Conservation (phyloP, 2,888 invertebrate genomes). For the Noctuana brunneofusca region DNA sequence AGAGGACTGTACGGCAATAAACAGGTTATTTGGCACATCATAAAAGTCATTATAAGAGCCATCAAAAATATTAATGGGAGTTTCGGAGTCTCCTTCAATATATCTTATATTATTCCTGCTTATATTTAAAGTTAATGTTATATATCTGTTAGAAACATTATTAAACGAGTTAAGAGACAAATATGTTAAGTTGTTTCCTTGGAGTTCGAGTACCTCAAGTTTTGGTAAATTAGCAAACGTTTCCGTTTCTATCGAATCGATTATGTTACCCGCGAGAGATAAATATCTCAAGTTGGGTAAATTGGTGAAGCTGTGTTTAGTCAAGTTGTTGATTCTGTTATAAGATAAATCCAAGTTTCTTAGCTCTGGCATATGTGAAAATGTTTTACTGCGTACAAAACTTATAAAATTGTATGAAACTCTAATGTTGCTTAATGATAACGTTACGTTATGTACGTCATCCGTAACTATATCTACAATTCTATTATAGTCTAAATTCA, state of each 20-base stretch:
- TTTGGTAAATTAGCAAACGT: conserved; percentile 90
- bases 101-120: conserved; percentile 86
- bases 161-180: conserved; percentile 87
- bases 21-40: conserved; percentile 85
- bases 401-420: conserved; percentile 91
- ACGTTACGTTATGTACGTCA: conserved; percentile 86
- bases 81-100: conserved; percentile 72
- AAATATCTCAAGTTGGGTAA: conserved; percentile 91
- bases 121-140: conserved; percentile 88
- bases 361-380: conserved; percentile 87
- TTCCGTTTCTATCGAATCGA: conserved; percentile 87
- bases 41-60: conserved; percentile 86
- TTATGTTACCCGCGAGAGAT: conserved; percentile 91
- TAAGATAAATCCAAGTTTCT: conserved; percentile 90
- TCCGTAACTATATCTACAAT: conserved; percentile 87
- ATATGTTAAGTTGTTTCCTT: conserved; percentile 88
- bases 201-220: conserved; percentile 90
- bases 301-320: conserved; percentile 88
- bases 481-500: conserved; percentile 94
- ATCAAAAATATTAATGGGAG: conserved; percentile 87
- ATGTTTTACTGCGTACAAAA: conserved; percentile 86
- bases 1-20: conserved; percentile 84
- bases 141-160: conserved; percentile 85
- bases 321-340: conserved; percentile 88
- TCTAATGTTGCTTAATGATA: conserved; percentile 89